Percentiles rank a stretch among this genome's conserved stretches.
Evolutionary conservation across 2,113 vertebrate species (phyloP).

Genomic region (Clarias gariepinus): DNA sequence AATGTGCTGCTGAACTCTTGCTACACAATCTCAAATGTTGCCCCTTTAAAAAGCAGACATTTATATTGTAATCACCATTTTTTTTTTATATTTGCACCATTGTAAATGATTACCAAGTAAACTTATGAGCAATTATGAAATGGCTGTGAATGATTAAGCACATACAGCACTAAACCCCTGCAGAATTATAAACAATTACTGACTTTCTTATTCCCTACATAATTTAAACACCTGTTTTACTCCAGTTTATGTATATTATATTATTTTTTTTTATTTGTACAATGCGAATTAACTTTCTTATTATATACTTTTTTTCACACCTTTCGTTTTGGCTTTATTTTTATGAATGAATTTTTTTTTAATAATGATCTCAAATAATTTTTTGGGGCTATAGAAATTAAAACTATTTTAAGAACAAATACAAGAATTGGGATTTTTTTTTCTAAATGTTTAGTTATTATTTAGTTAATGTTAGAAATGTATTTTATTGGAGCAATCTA

Average conservation of each 20-base stretch:
- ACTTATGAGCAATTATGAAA: not conserved
- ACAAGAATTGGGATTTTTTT: not conserved
- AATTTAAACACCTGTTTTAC: not conserved
- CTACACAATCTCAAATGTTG: not conserved
- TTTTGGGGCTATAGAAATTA: not conserved
- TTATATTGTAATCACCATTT: not conserved
- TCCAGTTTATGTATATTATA: not conserved
- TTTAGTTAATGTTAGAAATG: not conserved
- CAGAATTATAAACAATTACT: not conserved
- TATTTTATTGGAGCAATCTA: not conserved
- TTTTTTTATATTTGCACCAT: not conserved
- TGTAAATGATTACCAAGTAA: slow-evolving; percentile 4
- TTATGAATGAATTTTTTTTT: no score
- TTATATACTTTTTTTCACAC: not conserved
- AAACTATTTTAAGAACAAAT: not conserved
- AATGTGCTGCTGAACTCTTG: not conserved
- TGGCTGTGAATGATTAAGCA: slow-evolving; percentile 10
- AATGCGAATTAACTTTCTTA: not conserved
- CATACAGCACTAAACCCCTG: not conserved
- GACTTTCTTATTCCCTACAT: not conserved
- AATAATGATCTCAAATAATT: not conserved
- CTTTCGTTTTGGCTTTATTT: no score
- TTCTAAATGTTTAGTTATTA: not conserved
- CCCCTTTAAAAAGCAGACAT: not conserved
- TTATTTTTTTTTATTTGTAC: not conserved